Evolutionary conservation across 2,888 invertebrate species (phyloP), one percentile per base, ranked within the genome.

Genomic region (Drosophila parthenogenetica): DNA sequence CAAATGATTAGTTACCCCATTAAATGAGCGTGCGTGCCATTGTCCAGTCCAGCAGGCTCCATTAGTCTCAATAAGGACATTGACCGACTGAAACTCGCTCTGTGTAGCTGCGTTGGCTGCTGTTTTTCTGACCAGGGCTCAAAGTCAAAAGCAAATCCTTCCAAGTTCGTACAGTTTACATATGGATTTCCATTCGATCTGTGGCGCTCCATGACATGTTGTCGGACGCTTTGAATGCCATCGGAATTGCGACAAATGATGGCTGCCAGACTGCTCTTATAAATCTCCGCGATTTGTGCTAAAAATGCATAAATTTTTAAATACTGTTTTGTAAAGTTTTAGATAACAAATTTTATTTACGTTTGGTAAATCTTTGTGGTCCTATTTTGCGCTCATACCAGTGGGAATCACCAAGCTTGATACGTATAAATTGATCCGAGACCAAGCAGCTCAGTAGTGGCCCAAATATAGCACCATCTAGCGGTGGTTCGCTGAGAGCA

Each of bases 391-490:
- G 95, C 91, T 98, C 98, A 89, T 98, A 98, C 97, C 97, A 98
- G 93, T 95, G 97, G 49, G 97, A 93, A 92, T 98, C 98, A 0
- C 96, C 98, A 43, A 93, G 91, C 93, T 97, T 97, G 25, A 97
- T 91, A 50, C 97, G 93, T 16, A 95, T 91, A 93, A 98, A 98
- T 93, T 98, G 98, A 92, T 97, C 96, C 0, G 96, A 94, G 49
- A 98, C 93, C 69, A 98, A 93, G 87, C 98, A 98, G 16, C 95
- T 95, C 58, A 98, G 94, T 1, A 97, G 96, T 0, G 98, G 96
- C 0, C 98, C 98, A 54, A 98, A 94, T 17, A 97, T 94, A 1
- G 96, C 95, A 3, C 94, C 96, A 80, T 93, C 92, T 61, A 93
- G 88, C 0, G 96, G 96, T 10, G 94, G 93, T 90, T 98, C 98